These are phyloP conservation scores for Clarias platycephalus DNA, from an alignment of 2,797 vertebrate genomes.

Conservation along the genomic window DNA sequence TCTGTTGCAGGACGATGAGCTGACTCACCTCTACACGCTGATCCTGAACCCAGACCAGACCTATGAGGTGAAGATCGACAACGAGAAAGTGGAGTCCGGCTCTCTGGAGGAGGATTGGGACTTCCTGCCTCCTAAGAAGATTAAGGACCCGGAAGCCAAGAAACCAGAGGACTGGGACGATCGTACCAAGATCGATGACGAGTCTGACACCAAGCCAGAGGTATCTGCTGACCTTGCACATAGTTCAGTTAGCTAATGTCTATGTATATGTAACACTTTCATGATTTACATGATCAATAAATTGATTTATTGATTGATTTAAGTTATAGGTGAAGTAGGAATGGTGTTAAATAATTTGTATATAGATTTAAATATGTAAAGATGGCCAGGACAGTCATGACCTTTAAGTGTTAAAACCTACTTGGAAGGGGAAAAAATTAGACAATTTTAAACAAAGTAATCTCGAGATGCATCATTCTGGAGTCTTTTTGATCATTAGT, in stretches of 20 bases:
- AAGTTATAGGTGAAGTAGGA: not conserved
- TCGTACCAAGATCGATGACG: slow-evolving; percentile 85
- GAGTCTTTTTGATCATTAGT: not conserved
- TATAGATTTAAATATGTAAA: not conserved
- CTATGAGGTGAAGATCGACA: slow-evolving; percentile 95
- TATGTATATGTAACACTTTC: not conserved
- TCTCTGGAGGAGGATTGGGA: slow-evolving; percentile 94
- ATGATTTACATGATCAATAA: too few relatives aligned
- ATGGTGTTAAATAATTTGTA: too few relatives aligned
- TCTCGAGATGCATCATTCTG: not conserved
- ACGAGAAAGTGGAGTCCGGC: slow-evolving; percentile 89
- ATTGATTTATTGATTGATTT: not conserved
- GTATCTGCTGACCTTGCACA: slow-evolving; percentile 56
- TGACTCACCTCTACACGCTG: slow-evolving; percentile 89
- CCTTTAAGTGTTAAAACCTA: not conserved
- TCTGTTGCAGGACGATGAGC: slow-evolving; percentile 83
- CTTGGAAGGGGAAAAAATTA: not conserved
- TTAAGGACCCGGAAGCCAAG: slow-evolving; percentile 89
- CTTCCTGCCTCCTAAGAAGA: slow-evolving; percentile 85
- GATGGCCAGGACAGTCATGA: not conserved
- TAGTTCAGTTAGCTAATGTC: not conserved
- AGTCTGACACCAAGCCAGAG: slow-evolving; percentile 88
- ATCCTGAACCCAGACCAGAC: slow-evolving; percentile 91
- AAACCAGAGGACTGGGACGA: slow-evolving; percentile 96
- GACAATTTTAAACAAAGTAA: not conserved